phyloP scores from a whole-genome alignment of 2,888 invertebrate genomes.

The Caenorhabditis becei region DNA sequence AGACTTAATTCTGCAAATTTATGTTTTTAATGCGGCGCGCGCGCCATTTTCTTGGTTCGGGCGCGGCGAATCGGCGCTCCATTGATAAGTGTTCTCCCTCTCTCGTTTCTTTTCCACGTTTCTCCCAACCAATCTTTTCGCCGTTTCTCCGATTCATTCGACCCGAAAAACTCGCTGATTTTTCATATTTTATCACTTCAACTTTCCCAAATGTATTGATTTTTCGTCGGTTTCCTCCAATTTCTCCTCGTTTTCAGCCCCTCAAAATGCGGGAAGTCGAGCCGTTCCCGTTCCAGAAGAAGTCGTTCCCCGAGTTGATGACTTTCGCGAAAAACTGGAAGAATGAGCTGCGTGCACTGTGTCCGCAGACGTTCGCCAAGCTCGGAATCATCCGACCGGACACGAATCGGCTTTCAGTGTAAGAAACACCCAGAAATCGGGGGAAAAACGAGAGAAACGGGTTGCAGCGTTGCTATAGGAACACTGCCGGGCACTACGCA shows the following conservation, averaged over 20 bases:
- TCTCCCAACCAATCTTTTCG: not conserved
- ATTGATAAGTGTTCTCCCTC: constrained; percentile 36
- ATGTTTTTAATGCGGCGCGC: not conserved
- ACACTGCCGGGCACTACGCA: no score
- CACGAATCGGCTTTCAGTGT: no score
- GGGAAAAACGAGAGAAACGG: no score
- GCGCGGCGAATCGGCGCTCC: constrained; percentile 31
- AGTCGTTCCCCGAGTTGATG: constrained; percentile 8
- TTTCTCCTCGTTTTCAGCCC: not conserved
- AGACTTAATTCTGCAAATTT: not conserved
- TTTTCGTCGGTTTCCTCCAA: constrained; percentile 20
- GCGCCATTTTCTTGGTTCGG: not conserved
- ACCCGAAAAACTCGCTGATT: not conserved
- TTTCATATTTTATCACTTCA: constrained; percentile 15
- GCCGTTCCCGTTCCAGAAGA: not conserved
- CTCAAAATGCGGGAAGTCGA: constrained; percentile 29
- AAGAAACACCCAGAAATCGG: no score
- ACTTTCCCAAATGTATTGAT: constrained; percentile 1
- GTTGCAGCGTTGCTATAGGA: no score
- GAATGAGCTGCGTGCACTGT: constrained; percentile 10
- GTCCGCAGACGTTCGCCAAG: no score
- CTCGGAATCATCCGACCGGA: no score
- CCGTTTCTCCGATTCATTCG: not conserved
- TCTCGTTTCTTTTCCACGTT: constrained; percentile 9
- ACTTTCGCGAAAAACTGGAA: constrained; percentile 35